A percentile compares a stretch with the other conserved stretches of the same genome.
Evolutionary conservation across 1,140 invertebrate genomes (phyloP).

Genomic region (Zaprionus capensis): DNA sequence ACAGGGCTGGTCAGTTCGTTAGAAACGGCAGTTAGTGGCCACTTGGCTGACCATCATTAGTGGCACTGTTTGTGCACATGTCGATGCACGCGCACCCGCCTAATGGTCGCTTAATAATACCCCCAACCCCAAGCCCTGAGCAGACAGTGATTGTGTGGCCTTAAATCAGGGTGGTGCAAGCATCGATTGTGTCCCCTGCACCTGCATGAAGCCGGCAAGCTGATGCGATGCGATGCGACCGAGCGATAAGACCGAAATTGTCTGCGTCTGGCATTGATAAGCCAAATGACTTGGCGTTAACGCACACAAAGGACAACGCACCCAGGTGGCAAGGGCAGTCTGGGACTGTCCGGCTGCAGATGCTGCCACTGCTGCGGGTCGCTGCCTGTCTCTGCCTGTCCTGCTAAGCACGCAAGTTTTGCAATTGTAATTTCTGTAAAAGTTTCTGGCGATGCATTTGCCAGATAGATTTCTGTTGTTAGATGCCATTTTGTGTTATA

Average conservation of each 20-base stretch:
- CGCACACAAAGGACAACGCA: slow-evolving; percentile 61
- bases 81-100: slow-evolving; percentile 39
- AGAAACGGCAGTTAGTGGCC: slow-evolving; percentile 64
- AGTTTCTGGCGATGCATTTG: slow-evolving; percentile 73
- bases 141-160: slow-evolving; percentile 21
- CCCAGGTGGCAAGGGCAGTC: background rate
- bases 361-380: slow-evolving; percentile 30
- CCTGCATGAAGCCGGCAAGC: slow-evolving; percentile 51
- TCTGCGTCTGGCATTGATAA: slow-evolving; percentile 82
- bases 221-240: slow-evolving; percentile 53
- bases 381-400: background rate
- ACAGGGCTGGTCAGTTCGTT: slow-evolving; percentile 44
- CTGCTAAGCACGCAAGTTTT: slow-evolving; percentile 64
- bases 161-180: slow-evolving; percentile 49
- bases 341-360: background rate
- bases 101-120: slow-evolving; percentile 81
- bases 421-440: slow-evolving; percentile 76
- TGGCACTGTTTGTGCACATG: slow-evolving; percentile 71
- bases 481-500: slow-evolving; percentile 78
- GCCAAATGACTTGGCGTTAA: slow-evolving; percentile 80
- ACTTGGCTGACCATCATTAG: slow-evolving; percentile 63
- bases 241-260: slow-evolving; percentile 70
- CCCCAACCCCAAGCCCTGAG: background rate
- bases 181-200: slow-evolving; percentile 46
- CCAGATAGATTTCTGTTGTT: slow-evolving; percentile 78